Evolutionary conservation across 2,888 invertebrate genomes (phyloP), one percentile per base, ranked within the genome.

Genomic region (Alcis repandata): DNA sequence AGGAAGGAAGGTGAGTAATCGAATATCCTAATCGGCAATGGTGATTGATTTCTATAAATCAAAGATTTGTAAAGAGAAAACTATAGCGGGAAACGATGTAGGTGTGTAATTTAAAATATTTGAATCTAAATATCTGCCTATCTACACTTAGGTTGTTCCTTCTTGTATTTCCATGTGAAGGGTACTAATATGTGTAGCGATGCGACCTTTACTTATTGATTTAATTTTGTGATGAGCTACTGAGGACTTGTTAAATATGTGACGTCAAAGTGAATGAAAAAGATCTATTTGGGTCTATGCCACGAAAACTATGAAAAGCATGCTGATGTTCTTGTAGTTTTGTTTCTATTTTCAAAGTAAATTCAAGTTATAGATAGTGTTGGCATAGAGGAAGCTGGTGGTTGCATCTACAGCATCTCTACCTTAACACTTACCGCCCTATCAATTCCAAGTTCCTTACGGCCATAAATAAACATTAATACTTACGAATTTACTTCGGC

Each of bases 401-500:
- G 71, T 86, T 84, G 89, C 88, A 84, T 75, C 87, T 88, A 88
- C 81, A 80, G 83, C 87, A 80, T 82, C 81, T 68, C 83, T 84
- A 87, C 82, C 72, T 51, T 20, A 88, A 90, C 91, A 92, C 92
- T 92, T 92, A 92, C 92, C 92, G 87, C 91, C 92, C 92, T 91
- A 90, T 86, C 90, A 88, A 75, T 85, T 86, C 89, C 89, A 68
- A 79, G 84, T 86, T 86, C 90, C 86, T 88, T 89, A 91, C 81
- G 82, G 83, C 83, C 84, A 83, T 86, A 88, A 91, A 89, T 89
- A 91, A 88, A 92, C 89, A 90, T 90, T 88, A 83, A 92, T 92
- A 93, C 92, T 93, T 92, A 94, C 94, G 83, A 92, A 90, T 90
- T 91, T 93, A 84, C 90, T 94, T 94, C 93, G 94, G 86, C 94